Base-by-base conservation (phyloP, 1,140 invertebrate species). In the Acromyrmex charruanus region DNA sequence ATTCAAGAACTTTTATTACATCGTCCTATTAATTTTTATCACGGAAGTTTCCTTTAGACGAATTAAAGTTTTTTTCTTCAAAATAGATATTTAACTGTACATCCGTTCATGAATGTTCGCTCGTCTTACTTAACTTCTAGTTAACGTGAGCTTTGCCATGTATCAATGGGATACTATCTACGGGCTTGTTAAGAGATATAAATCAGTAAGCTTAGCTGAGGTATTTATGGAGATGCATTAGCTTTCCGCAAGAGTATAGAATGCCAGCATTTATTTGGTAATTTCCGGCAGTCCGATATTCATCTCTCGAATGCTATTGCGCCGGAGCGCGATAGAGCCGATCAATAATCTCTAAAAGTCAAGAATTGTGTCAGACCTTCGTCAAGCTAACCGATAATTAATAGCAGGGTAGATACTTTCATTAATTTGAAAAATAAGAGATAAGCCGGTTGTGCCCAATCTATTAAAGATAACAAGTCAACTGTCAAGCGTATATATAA, bases 171-270 rank as follows among this genome's bases (percentile, higher is more conserved):
- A 84, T 75, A 75, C 53, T 75, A 84, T 84, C 80, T 75, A 44
- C 59, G 18, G 49, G 69, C 80, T 84, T 84, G 80, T 84, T 84
- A 84, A 84, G 69, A 74, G 80, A 84, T 84, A 84, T 84, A 84
- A 84, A 84, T 84, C 80, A 84, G 80, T 61, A 58, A 49, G 25
- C 55, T 75, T n/a, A 61, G 53, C 39, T 75, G 80, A 84, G 80
- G 39, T 84, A 84, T 84, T 84, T 84, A 84, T 84, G 80, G 80
- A 84, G 80, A 84, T 84, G 71, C 80, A 84, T 84, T 84, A 84
- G 80, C 68, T 74, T 61, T 61, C 39, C 80, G n/a, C 80, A 31
- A 63, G 80, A 84, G 69, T 75, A 84, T 84, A 84, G 69, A 84
- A 84, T 84, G 69, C 69, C 69, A 84, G 80, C 80, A 75, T 84